phyloP scores from a whole-genome alignment of 2,888 invertebrate species.

The Apamea anceps region DNA sequence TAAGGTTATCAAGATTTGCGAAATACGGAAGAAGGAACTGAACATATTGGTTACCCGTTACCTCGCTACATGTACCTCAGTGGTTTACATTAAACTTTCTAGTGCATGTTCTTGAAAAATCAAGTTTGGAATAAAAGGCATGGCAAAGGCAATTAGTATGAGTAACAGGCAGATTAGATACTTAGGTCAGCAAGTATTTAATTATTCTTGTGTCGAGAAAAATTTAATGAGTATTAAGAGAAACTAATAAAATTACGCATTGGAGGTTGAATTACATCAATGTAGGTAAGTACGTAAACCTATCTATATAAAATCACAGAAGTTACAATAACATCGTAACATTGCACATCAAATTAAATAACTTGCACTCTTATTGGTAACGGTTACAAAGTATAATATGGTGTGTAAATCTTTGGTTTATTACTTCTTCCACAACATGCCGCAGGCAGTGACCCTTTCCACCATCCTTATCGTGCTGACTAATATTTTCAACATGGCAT shows the following conservation, averaged over 20 bases:
- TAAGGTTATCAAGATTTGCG: slow-evolving; percentile 60
- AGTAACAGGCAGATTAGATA: background rate
- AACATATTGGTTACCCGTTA: slow-evolving; percentile 43
- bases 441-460: no score
- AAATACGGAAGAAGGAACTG: slow-evolving; percentile 60
- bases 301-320: slow-evolving; percentile 3
- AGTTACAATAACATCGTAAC: slow-evolving; percentile 10
- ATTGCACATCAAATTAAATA: slow-evolving; percentile 14
- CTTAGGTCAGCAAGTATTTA: background rate
- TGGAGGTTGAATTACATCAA: slow-evolving; percentile 20
- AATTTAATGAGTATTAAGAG: no score
- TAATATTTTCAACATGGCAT: background rate
- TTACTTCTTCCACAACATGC: slow-evolving; percentile 2
- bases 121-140: slow-evolving; percentile 8
- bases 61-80: slow-evolving; percentile 27
- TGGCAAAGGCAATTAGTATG: no score
- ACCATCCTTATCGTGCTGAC: background rate
- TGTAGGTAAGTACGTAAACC: background rate
- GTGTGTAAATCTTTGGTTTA: background rate
- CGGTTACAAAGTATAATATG: slow-evolving; percentile 4
- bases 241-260: background rate
- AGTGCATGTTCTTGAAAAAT: slow-evolving; percentile 48
- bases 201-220: background rate
- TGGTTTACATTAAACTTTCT: slow-evolving; percentile 28
- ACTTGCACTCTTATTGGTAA: background rate